Evolutionary conservation across 2,888 invertebrate genomes (phyloP).

Genomic region (Dasypolia templi): DNA sequence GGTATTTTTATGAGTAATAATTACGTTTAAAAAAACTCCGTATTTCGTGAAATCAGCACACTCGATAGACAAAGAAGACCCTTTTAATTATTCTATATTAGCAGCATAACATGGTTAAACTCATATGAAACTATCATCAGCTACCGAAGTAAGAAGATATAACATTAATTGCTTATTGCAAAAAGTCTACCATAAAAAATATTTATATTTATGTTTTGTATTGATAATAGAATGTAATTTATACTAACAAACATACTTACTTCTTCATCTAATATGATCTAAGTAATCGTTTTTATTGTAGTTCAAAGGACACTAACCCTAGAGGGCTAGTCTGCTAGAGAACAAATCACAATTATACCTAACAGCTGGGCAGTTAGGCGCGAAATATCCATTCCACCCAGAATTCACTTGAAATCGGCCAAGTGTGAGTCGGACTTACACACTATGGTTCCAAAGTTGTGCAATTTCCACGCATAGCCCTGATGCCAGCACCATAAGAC

Average conservation of each 20-base stretch:
- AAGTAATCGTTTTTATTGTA: neutral
- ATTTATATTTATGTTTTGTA: conserved; percentile 8
- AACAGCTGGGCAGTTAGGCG: neutral
- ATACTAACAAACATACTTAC: conserved; percentile 6
- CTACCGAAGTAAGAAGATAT: conserved; percentile 28
- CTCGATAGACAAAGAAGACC: conserved; percentile 12
- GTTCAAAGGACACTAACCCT: neutral
- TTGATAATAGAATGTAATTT: neutral
- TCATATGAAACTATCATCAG: conserved; percentile 49
- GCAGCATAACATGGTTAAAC: conserved; percentile 33
- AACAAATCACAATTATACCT: neutral
- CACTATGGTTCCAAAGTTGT: neutral
- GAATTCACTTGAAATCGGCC: neutral
- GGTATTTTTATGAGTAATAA: neutral
- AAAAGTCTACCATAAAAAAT: conserved; percentile 42
- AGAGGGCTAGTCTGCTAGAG: neutral
- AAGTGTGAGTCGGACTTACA: neutral
- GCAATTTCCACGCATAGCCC: neutral
- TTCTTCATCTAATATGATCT: too few species aligned
- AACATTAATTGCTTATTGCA: conserved; percentile 42
- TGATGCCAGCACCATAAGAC: conserved; percentile 6
- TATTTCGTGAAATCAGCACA: neutral
- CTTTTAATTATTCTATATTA: conserved; percentile 20
- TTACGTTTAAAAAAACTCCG: neutral
- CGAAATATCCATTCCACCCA: too few species aligned